Percentiles rank a stretch among this genome's conserved stretches.
phyloP scores from a whole-genome alignment of 2,113 vertebrate genomes.

The Dendrocopos noguchii region DNA sequence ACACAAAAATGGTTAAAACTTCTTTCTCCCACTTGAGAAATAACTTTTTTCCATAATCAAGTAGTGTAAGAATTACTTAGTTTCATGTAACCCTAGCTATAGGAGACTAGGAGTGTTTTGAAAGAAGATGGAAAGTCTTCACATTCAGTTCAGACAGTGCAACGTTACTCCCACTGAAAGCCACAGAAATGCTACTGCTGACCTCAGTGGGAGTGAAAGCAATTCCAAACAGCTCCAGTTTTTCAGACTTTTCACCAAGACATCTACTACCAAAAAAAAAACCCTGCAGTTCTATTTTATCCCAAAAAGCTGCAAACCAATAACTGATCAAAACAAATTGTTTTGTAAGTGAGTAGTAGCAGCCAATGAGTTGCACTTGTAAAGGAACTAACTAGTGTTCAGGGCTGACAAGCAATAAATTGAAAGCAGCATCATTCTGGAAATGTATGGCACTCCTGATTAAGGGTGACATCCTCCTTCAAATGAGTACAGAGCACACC shows the following conservation, averaged over 20 bases:
- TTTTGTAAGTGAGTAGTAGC: background rate
- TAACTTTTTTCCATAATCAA: background rate
- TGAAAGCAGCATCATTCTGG: constrained; percentile 7
- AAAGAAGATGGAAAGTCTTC: background rate
- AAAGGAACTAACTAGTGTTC: background rate
- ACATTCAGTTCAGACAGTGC: background rate
- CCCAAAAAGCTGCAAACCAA: constrained; percentile 8
- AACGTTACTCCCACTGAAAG: constrained; percentile 18
- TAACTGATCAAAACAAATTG: constrained; percentile 27
- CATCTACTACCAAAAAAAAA: background rate
- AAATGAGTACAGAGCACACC: background rate
- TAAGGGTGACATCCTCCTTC: background rate
- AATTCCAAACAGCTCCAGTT: background rate
- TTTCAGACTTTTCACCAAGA: background rate
- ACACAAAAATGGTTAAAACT: background rate
- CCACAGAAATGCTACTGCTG: constrained; percentile 46
- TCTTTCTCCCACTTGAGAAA: background rate
- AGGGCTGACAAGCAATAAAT: constrained; percentile 16
- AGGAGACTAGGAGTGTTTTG: background rate
- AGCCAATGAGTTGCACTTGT: background rate
- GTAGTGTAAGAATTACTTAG: background rate
- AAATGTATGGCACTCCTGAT: constrained; percentile 11
- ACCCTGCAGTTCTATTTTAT: background rate
- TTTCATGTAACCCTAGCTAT: background rate
- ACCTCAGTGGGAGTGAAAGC: constrained; percentile 11